Evolutionary conservation across 2,113 vertebrate species (phyloP).

Genomic region (Tinamus guttatus): DNA sequence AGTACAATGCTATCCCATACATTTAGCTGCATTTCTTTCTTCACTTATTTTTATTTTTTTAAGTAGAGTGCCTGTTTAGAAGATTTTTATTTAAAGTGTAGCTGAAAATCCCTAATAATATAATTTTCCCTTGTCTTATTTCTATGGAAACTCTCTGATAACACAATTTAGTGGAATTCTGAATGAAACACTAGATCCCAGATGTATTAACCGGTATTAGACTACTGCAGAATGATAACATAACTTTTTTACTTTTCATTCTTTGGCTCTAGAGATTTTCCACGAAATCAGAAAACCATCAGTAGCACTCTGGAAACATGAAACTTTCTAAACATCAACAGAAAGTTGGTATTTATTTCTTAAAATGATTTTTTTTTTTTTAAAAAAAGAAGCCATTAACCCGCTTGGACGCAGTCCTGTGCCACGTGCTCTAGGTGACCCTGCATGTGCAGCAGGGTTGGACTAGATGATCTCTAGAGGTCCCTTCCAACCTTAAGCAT

Average conservation of each 20-base stretch:
- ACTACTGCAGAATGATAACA: neutral
- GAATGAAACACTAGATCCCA: neutral
- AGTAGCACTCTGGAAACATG: neutral
- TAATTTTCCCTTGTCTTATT: neutral
- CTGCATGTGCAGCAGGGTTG: no score
- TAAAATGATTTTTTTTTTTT: no score
- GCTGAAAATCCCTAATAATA: neutral
- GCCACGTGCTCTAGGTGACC: no score
- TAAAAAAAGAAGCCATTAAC: no score
- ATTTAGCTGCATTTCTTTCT: neutral
- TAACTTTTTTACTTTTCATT: neutral
- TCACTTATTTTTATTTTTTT: neutral
- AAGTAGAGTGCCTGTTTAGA: neutral
- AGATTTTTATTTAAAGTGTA: neutral
- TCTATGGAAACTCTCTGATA: neutral
- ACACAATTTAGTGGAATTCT: neutral
- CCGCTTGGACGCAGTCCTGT: no score
- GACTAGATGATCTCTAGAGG: no score
- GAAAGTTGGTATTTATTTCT: neutral
- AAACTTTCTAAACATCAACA: neutral
- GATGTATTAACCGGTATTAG: neutral
- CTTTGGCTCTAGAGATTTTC: accelerated
- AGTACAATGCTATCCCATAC: neutral
- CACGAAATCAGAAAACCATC: neutral
- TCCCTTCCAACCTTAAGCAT: no score